Conservation (phyloP, 2,797 vertebrate genomes). For the Atherinosoma microstoma region DNA sequence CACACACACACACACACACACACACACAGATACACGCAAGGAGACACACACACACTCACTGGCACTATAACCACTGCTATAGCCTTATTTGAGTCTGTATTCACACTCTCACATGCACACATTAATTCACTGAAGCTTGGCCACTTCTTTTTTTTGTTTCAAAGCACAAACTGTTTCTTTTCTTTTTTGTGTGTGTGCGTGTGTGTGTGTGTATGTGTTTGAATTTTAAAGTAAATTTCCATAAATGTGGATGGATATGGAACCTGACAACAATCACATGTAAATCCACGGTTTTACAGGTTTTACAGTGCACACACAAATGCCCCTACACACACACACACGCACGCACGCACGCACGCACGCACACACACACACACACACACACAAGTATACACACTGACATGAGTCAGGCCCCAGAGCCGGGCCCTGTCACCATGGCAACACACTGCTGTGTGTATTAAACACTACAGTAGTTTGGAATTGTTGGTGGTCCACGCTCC, state of each 20-base stretch:
- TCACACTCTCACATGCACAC: constrained; percentile 52
- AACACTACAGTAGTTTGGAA: constrained; percentile 81
- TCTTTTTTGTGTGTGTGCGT: not conserved
- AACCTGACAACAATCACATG: not conserved
- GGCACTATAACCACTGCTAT: constrained; percentile 48
- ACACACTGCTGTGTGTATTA: constrained; percentile 82
- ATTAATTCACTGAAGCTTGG: constrained; percentile 57
- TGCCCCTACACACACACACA: not conserved
- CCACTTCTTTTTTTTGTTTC: constrained; percentile 47
- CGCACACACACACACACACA: not conserved
- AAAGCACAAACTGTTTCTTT: constrained; percentile 51
- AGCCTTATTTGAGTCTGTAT: constrained; percentile 67
- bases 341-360: constrained; percentile 4
- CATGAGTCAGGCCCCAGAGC: constrained; percentile 78
- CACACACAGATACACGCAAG: constrained; percentile 27
- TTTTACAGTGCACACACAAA: constrained; percentile 9
- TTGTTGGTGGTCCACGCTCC: constrained; percentile 55
- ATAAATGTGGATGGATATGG: constrained; percentile 18
- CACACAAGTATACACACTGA: constrained; percentile 38
- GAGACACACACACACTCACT: constrained; percentile 37
- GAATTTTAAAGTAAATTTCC: constrained; percentile 45
- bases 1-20: constrained; percentile 41
- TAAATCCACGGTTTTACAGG: constrained; percentile 27
- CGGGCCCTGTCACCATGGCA: constrained; percentile 86
- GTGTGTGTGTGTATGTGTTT: not conserved